Evolutionary conservation across 92 coral and sea anemone species (phyloP).

Genomic region (Siderastrea siderea): DNA sequence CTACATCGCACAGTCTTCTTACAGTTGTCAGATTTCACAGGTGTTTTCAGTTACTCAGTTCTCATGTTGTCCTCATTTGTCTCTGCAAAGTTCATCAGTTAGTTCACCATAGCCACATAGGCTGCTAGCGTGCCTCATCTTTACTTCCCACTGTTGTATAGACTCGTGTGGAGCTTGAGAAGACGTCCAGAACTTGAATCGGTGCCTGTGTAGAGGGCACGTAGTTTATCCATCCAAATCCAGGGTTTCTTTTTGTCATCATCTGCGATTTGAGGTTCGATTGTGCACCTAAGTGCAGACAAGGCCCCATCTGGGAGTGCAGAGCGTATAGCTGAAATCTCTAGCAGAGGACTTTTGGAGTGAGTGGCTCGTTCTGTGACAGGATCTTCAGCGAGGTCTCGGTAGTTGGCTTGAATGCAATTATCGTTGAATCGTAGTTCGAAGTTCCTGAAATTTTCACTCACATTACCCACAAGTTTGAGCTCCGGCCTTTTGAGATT

Average conservation of each 20-base stretch:
- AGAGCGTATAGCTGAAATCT: slow-evolving; percentile 37
- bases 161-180: slow-evolving; percentile 17
- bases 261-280: slow-evolving; percentile 42
- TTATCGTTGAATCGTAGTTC: slow-evolving; percentile 52
- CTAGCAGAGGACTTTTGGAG: slow-evolving; percentile 40
- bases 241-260: slow-evolving; percentile 65
- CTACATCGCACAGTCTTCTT: slow-evolving; percentile 41
- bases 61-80: slow-evolving; percentile 61
- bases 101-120: slow-evolving; percentile 53
- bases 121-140: slow-evolving; percentile 54
- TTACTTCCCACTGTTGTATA: slow-evolving; percentile 70
- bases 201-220: slow-evolving; percentile 36
- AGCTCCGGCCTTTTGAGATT: slow-evolving; percentile 48
- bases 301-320: slow-evolving; percentile 58
- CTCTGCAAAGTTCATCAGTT: slow-evolving; percentile 51
- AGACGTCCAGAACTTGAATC: slow-evolving; percentile 33
- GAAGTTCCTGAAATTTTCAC: slow-evolving; percentile 67
- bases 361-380: slow-evolving; percentile 25
- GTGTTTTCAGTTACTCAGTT: slow-evolving; percentile 58
- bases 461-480: slow-evolving; percentile 54
- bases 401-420: slow-evolving; percentile 54
- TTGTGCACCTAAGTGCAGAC: slow-evolving; percentile 42
- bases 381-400: slow-evolving; percentile 53
- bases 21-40: slow-evolving; percentile 53
- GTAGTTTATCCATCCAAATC: slow-evolving; percentile 55